Evolutionary conservation across 2,888 invertebrate species (phyloP).

Genomic region (Mantis religiosa): DNA sequence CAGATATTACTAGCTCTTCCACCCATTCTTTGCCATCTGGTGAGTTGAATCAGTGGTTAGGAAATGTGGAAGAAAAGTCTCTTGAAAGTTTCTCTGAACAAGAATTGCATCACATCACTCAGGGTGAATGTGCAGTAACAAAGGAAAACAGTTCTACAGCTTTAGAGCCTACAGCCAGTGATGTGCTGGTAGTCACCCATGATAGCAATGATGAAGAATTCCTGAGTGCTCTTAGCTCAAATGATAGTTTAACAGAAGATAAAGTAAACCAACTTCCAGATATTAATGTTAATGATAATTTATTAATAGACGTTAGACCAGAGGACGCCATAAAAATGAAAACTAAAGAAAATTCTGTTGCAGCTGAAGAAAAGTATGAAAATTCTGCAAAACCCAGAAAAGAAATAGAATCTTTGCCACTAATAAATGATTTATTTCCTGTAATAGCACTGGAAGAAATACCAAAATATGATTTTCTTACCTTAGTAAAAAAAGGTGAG

Average conservation of each 20-base stretch:
- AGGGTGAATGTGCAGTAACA: not conserved
- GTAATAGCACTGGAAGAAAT: not conserved
- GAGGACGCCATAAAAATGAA: not conserved
- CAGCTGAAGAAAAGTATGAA: not conserved
- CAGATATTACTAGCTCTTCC: not conserved
- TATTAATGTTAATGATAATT: not conserved
- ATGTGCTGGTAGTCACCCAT: not conserved
- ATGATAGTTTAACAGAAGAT: not conserved
- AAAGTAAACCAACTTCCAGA: not conserved
- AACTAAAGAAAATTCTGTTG: not conserved
- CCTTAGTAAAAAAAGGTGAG: not conserved
- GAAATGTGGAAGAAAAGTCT: not conserved
- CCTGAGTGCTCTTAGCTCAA: not conserved
- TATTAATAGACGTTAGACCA: not conserved
- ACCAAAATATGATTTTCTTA: not conserved
- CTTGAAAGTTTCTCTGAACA: not conserved
- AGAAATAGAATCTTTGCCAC: not conserved
- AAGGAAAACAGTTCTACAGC: not conserved
- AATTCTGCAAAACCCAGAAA: not conserved
- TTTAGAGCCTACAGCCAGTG: not conserved
- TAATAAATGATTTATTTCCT: not conserved
- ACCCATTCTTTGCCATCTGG: not conserved
- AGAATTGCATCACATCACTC: not conserved
- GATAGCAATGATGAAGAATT: not conserved
- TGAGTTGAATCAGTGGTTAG: not conserved